phyloP scores from a whole-genome alignment of 1,140 invertebrate species.

The Penaeus vannamei region DNA sequence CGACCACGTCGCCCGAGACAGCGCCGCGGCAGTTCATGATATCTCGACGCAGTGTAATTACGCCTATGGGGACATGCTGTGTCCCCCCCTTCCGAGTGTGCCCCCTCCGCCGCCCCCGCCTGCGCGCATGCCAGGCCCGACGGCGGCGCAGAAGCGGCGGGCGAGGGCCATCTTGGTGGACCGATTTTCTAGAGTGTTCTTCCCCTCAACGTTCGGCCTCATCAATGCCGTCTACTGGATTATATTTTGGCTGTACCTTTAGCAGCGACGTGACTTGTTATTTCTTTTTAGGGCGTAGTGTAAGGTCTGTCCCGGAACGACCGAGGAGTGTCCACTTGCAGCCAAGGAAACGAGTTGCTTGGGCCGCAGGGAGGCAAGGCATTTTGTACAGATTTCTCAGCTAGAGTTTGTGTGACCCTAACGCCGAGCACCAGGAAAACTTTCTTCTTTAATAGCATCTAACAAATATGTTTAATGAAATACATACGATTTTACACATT shows the following conservation, averaged over 20 bases:
- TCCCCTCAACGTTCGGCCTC: conserved; percentile 71
- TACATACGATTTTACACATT: too few relatives aligned
- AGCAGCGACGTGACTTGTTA: background rate
- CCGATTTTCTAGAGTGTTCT: conserved; percentile 71
- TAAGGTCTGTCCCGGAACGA: background rate
- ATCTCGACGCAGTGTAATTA: background rate
- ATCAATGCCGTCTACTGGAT: conserved; percentile 72
- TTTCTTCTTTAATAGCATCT: too few relatives aligned
- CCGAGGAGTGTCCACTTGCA: background rate
- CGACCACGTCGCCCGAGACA: background rate
- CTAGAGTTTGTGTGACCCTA: too few relatives aligned
- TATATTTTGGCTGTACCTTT: conserved; percentile 65
- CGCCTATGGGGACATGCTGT: conserved; percentile 1
- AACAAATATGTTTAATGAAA: too few relatives aligned
- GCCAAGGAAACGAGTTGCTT: too few relatives aligned
- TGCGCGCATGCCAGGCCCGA: conserved; percentile 37
- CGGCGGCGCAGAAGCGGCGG: conserved; percentile 48
- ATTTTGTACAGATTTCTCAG: too few relatives aligned
- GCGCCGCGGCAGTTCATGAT: background rate
- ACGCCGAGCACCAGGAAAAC: too few relatives aligned
- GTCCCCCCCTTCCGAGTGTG: conserved; percentile 42
- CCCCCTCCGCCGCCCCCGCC: conserved; percentile 56
- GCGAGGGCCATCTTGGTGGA: conserved; percentile 67
- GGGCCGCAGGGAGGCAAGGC: too few relatives aligned
- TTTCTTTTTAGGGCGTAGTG: background rate